Evolutionary conservation across 2,797 vertebrate genomes (phyloP), one percentile per base, ranked within the genome.

Genomic region (Sebastes cheni): DNA sequence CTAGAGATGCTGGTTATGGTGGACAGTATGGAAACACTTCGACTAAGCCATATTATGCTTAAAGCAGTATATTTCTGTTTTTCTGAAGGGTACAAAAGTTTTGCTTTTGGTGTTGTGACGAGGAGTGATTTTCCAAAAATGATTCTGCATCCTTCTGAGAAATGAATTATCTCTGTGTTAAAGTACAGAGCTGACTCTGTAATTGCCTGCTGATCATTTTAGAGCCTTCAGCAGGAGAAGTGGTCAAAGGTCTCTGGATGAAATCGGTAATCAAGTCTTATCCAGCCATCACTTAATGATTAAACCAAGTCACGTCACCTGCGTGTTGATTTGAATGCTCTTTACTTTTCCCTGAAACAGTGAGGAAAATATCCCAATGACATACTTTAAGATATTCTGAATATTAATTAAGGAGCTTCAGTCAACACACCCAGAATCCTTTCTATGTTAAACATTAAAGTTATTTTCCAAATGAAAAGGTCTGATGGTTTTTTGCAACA

Each of bases 161-260:
- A 39, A 60, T 67, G 0, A 13, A 30, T 62, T 23, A 75, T 75
- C 60, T 75, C 32, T 6, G 59, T 78, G 72, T 80, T 76, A 68
- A 82, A 76, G 75, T 84, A 36, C 54, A 39, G 27, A 13, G 1
- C 56, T 79, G 62, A 55, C 78, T 72, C 77, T 16, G 23, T 61
- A 6, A 70, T 85, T 56, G 27, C 22, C 34, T 81, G 18, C 13
- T 80, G 27, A 73, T 78, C 16, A 69, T 50, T 72, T 70, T 7
- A 56, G 16, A 81, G 66, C 56, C 3, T 2, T 86, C 61, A 82
- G 71, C 67, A 73, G 22, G 8, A 10, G 42, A 7, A 32, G 7
- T 54, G 91, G 18, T 62, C 88, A 91, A 91, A 92, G 91, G 88
- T 92, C 78, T 79, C 7, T 11, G 8, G 13, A 73, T 72, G 16